Conservation (phyloP, 2,797 vertebrate genomes). For the Cichlasoma orientale region DNA sequence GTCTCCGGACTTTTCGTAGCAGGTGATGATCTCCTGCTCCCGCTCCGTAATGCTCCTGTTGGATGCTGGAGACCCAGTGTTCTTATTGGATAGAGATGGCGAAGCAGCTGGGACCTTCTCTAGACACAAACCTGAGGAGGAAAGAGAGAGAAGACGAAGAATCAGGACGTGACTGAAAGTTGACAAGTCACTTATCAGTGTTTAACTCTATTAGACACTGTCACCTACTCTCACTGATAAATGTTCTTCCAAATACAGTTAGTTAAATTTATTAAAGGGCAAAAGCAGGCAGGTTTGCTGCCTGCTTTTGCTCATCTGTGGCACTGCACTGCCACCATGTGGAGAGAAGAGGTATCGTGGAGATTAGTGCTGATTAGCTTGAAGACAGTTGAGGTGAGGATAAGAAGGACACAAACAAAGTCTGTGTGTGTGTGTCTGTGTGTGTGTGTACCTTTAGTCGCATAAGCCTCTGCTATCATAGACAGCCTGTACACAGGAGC, state of each 20-base stretch:
- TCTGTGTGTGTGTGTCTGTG: not conserved
- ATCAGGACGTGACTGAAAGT: not conserved
- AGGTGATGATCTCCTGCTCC: slow-evolving; percentile 94
- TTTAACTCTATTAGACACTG: not conserved
- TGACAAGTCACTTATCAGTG: not conserved
- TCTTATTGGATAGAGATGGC: slow-evolving; percentile 72
- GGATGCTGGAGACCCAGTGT: slow-evolving; percentile 85
- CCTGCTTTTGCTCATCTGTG: slow-evolving; percentile 1
- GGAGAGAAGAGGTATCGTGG: slow-evolving; percentile 44
- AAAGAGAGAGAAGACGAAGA: not conserved
- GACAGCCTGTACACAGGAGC: slow-evolving; percentile 90
- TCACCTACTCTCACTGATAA: not conserved
- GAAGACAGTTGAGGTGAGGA: not conserved
- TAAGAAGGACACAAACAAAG: not conserved
- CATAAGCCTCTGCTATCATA: slow-evolving; percentile 95
- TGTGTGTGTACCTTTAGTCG: slow-evolving; percentile 87
- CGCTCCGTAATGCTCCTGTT: slow-evolving; percentile 80
- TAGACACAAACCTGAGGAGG: slow-evolving; percentile 69
- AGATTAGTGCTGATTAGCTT: not conserved
- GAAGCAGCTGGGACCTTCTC: slow-evolving; percentile 73
- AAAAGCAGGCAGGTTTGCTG: fast-evolving
- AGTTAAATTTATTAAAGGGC: not conserved
- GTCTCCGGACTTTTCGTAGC: slow-evolving; percentile 98
- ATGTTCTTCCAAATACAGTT: not conserved
- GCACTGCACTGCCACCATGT: slow-evolving; percentile 51